Conservation (phyloP, 1,140 invertebrate genomes). For the Leptinotarsa texana region DNA sequence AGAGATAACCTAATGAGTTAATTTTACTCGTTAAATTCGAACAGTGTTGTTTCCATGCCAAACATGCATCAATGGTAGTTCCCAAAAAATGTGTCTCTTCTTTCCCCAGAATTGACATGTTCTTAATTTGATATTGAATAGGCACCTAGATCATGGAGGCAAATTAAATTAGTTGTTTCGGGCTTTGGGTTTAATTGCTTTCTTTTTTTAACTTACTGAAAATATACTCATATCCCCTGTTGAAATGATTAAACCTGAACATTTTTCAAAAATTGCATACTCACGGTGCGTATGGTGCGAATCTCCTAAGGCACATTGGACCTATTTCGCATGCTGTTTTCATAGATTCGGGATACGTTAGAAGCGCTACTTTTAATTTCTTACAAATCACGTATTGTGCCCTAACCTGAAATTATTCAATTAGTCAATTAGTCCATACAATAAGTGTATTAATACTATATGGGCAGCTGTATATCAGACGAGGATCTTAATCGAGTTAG, state of each 20-base stretch:
- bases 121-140: too few relatives aligned
- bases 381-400: constrained; percentile 52
- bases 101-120: too few relatives aligned
- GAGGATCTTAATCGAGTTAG: not conserved
- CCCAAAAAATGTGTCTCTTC: too few relatives aligned
- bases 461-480: not conserved
- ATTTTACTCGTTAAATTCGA: too few relatives aligned
- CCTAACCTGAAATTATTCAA: constrained; percentile 43
- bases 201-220: not conserved
- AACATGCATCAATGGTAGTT: too few relatives aligned
- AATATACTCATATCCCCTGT: not conserved
- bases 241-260: not conserved
- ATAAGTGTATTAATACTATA: not conserved
- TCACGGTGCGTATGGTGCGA: constrained; percentile 62
- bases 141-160: too few relatives aligned
- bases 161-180: too few relatives aligned
- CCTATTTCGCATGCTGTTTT: constrained; percentile 65
- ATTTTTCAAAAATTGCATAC: constrained; percentile 26
- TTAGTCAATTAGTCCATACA: not conserved
- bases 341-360: constrained; percentile 69
- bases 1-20: too few relatives aligned
- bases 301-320: constrained; percentile 59
- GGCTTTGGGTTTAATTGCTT: too few relatives aligned
- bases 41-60: too few relatives aligned
- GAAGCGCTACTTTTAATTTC: constrained; percentile 45